Base-by-base conservation (phyloP, 2,113 vertebrate species). In the Xiphias gladius region DNA sequence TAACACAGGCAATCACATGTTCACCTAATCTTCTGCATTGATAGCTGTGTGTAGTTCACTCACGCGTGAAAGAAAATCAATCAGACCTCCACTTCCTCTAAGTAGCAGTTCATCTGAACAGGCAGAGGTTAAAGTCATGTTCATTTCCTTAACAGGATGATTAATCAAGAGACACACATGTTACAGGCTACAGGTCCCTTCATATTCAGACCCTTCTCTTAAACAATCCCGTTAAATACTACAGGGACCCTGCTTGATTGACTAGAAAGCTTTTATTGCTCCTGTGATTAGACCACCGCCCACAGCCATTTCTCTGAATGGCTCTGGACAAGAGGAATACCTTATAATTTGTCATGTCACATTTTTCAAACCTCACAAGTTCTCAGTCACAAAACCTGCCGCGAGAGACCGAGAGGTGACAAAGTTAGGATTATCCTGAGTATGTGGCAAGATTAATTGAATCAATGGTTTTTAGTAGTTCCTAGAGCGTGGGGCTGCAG, bases 1-100 rank as follows among this genome's bases (percentile, higher is more conserved):
- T 89, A 91, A 92, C 75, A 85, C 71, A 61, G 17, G 50, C 84
- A 70, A 88, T 90, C 73, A 86, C 91, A 92, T 88, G 90, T 92
- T 91, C 58, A 63, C 87, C 84, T 93, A 90, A 93, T 93, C 90
- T 84, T 58, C 69, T 39, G 55, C 86, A 91, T 85, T 93, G 90
- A 93, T 81, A 91, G 89, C 81, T 35, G 46, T 88, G 75, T 90
- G 88, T 86, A 88, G 87, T 82, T 92, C 93, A 92, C 90, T 93
- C 75, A 69, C 72, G 87, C 90, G 85, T 61, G 94, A 96, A 86
- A 79, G 86, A 87, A 96, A 96, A 96, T 96, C 96, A 93, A 95
- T 96, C 86, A 64, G 50, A 80, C 87, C 88, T 88, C 79, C 89
- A 87, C 76, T 85, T 88, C 85, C 92, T 90, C 88, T 93, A 92